Conservation (phyloP, 2,888 invertebrate species). For the Dynastes maya region DNA sequence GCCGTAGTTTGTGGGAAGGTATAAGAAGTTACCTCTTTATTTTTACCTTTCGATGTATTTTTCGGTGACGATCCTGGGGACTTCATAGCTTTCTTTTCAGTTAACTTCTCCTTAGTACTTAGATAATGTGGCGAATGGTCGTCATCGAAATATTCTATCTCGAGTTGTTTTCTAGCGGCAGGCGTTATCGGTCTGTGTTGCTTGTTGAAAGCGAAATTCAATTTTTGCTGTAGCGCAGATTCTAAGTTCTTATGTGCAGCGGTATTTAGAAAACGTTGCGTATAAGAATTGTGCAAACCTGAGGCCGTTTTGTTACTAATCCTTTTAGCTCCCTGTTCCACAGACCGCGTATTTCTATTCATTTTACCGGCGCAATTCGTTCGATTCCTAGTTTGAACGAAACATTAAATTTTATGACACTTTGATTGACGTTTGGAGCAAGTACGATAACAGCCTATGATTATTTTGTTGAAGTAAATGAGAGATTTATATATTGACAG, state of each 20-base stretch:
- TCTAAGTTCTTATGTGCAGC: slow-evolving; percentile 30
- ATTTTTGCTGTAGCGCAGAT: slow-evolving; percentile 36
- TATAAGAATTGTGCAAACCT: slow-evolving; percentile 19
- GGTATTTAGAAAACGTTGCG: slow-evolving; percentile 27
- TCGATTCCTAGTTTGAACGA: slow-evolving; percentile 6
- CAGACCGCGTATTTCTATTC: slow-evolving; percentile 22
- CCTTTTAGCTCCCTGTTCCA: slow-evolving; percentile 22
- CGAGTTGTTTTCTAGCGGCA: neutral
- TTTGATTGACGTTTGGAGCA: slow-evolving; percentile 31
- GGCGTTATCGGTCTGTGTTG: slow-evolving; percentile 4
- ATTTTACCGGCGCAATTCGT: slow-evolving; percentile 21
- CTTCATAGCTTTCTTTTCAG: slow-evolving; percentile 21
- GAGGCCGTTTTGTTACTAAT: neutral
- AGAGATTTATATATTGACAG: neutral
- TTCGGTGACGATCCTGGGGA: slow-evolving; percentile 25
- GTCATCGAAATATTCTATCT: neutral
- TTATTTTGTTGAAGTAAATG: slow-evolving; percentile 15
- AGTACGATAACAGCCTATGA: slow-evolving; percentile 26
- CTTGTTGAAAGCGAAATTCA: slow-evolving; percentile 36
- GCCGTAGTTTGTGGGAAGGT: neutral
- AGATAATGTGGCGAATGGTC: slow-evolving; percentile 9
- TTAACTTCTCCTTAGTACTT: neutral
- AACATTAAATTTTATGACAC: slow-evolving; percentile 43
- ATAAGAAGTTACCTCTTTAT: slow-evolving; percentile 19
- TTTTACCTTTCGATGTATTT: slow-evolving; percentile 8